These are phyloP conservation scores for Mellivora capensis DNA, from an alignment of 2,113 vertebrate genomes.

Conservation along the genomic window DNA sequence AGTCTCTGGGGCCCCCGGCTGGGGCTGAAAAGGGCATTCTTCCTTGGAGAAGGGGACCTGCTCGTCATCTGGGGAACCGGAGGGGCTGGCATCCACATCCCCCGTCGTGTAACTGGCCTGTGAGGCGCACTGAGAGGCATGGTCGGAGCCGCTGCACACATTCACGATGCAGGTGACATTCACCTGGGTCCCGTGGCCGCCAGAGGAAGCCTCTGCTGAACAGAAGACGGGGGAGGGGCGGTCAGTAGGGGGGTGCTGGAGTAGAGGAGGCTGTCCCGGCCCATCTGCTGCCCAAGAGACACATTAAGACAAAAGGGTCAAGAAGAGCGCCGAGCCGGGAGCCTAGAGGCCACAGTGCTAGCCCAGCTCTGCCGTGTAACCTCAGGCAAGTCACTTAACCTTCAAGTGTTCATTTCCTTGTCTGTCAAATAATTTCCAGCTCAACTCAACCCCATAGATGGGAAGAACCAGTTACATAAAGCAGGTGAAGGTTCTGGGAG, in stretches of 20 bases:
- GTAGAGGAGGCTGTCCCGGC: accelerated
- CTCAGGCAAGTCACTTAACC: not conserved
- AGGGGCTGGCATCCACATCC: not conserved
- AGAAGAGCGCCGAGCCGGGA: not conserved
- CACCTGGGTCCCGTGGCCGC: conserved; percentile 62
- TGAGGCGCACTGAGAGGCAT: conserved; percentile 59
- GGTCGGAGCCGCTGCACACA: conserved; percentile 70
- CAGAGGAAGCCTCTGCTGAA: conserved; percentile 69
- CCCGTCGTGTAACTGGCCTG: not conserved
- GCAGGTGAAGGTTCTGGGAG: not conserved
- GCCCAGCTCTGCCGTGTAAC: not conserved
- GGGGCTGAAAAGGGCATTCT: conserved; percentile 62
- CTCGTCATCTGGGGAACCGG: not conserved
- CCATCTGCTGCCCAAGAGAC: not conserved
- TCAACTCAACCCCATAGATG: not conserved
- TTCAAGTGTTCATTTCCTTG: not conserved
- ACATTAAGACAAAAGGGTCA: too few species aligned
- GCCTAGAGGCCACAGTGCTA: not conserved
- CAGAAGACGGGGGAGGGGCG: not conserved
- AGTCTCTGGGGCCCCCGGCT: conserved; percentile 23
- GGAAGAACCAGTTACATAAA: not conserved
- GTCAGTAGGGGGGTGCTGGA: not conserved
- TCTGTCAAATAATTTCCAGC: not conserved
- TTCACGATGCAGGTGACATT: conserved; percentile 81
- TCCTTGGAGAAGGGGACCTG: conserved; percentile 77